phyloP scores from a whole-genome alignment of 2,888 invertebrate genomes.

The Sinodicranocentrus sp. region DNA sequence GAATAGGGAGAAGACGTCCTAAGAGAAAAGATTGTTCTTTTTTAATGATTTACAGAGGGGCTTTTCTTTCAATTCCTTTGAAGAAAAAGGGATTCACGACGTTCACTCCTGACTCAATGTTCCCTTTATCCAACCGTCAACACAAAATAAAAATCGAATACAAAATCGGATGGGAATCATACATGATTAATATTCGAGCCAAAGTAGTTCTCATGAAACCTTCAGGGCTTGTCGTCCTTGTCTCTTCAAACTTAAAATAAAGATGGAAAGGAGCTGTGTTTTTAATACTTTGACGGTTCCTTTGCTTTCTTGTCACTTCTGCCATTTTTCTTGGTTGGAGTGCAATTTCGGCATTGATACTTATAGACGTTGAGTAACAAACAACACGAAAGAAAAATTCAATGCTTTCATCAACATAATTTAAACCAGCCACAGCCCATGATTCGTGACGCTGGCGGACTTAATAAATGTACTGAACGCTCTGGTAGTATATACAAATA shows the following conservation, averaged over 20 bases:
- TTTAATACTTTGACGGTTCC: background rate
- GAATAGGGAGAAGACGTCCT: background rate
- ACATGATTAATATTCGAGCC: slow-evolving; percentile 2
- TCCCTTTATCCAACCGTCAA: background rate
- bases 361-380: no score
- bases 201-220: slow-evolving; percentile 24
- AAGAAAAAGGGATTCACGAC: background rate
- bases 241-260: background rate
- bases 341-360: background rate
- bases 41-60: slow-evolving; percentile 2
- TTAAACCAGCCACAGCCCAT: no score
- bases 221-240: slow-evolving; percentile 15
- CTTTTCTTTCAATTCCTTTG: background rate
- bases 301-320: slow-evolving; percentile 3
- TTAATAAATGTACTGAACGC: no score
- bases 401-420: no score
- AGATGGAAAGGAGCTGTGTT: slow-evolving; percentile 12
- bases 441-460: no score
- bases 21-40: background rate
- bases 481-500: no score
- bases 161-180: background rate
- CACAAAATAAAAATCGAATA: no score
- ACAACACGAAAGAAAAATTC: no score
- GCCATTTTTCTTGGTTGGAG: background rate
- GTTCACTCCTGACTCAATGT: background rate